Percentiles rank a stretch among this genome's conserved stretches.
Evolutionary conservation across 2,797 vertebrate species (phyloP).

Genomic region (Danio jaintianensis): DNA sequence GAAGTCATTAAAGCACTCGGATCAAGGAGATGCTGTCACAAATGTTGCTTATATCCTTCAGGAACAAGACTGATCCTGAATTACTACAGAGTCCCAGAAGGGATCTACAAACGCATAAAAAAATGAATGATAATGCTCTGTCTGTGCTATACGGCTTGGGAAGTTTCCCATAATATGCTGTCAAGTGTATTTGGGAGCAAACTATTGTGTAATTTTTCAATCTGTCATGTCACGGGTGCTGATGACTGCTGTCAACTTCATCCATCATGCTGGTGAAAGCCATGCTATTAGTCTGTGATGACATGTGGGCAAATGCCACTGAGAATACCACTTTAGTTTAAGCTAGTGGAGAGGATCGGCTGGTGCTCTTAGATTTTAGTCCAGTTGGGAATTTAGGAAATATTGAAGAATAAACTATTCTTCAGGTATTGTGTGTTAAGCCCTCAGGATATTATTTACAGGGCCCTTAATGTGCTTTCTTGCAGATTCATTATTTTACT

Average conservation of each 20-base stretch:
- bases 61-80: slow-evolving; percentile 49
- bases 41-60: slow-evolving; percentile 37
- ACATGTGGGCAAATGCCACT: slow-evolving; percentile 43
- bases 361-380: background rate
- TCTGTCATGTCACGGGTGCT: slow-evolving; percentile 41
- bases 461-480: background rate
- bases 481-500: background rate
- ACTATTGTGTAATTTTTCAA: slow-evolving; percentile 23
- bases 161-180: slow-evolving; percentile 39
- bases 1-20: slow-evolving; percentile 17
- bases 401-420: slow-evolving; percentile 15
- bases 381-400: slow-evolving; percentile 17
- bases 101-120: slow-evolving; percentile 46
- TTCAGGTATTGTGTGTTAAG: background rate
- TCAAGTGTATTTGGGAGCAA: slow-evolving; percentile 46
- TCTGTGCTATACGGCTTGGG: slow-evolving; percentile 34
- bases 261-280: slow-evolving; percentile 34
- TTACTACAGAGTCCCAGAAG: slow-evolving; percentile 50
- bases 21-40: slow-evolving; percentile 43
- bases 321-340: slow-evolving; percentile 31
- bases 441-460: background rate
- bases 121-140: slow-evolving; percentile 41
- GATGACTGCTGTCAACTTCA: slow-evolving; percentile 39
- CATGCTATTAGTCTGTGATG: slow-evolving; percentile 43
- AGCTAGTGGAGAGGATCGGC: slow-evolving; percentile 13